Base-by-base conservation (phyloP, 2,888 invertebrate species). In the Eumacrocentrus americanus region DNA sequence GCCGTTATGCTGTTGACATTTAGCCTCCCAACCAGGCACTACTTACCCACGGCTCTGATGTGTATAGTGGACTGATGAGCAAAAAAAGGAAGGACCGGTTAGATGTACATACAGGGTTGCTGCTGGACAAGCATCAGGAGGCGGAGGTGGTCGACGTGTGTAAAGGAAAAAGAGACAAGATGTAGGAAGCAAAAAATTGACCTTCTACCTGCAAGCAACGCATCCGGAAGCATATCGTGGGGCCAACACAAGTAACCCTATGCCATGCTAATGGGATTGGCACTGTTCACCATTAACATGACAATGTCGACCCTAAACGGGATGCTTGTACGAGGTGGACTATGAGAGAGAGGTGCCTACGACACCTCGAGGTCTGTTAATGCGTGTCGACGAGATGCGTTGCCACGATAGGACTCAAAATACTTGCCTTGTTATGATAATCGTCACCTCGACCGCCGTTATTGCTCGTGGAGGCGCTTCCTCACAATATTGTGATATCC, bases 361-460 rank as follows among this genome's bases (percentile, higher is more conserved):
- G 40, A 37, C 55, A 46, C 44, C 59, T 35, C 46, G 18, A 48
- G 55, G 58, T 75, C 44, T 35, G 34, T 34, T 40, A 54, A 76
- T 76, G 70, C 72, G 70, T 72, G 68, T 64, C 65, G 38, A 46
- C 61, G 73, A 78, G 78, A 67, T 60, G 57, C 22, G 20, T 60
- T 73, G 69, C 66, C 60, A 63, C 52, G 65, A 65, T 58, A 60
- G 53, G 38, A 67, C 69, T 70, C 70, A 70, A 77, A 78, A 77
- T 72, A 74, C 67, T 66, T 67, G 69, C 67, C 71, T 78, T 78
- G 77, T 78, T 75, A 78, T 78, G 77, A 73, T 78, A 78, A 78
- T 78, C 72, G 74, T 47, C 38, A 25, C n/a, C 60, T 54, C 44
- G 38, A 57, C 64, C 62, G 34, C 58, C 52, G 61, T 66, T 65